These are phyloP conservation scores for Parasteatoda lunata DNA, from an alignment of 2,888 invertebrate species.

Conservation along the genomic window DNA sequence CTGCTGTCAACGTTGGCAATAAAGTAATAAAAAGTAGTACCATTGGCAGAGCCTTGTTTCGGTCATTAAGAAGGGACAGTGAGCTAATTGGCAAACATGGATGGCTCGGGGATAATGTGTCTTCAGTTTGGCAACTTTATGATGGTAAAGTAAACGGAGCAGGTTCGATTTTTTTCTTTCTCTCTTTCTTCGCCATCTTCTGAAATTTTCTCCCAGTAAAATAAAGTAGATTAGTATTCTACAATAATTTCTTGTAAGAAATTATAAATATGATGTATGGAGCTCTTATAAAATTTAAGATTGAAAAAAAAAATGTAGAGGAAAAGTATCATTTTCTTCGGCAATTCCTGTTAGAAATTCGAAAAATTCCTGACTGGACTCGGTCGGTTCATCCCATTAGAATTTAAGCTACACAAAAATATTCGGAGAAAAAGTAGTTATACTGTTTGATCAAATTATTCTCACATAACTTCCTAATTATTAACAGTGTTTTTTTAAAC, in stretches of 20 bases:
- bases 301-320: neutral
- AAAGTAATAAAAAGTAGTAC: conserved; percentile 27
- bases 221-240: neutral
- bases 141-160: conserved; percentile 52
- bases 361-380: no score
- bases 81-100: conserved; percentile 65
- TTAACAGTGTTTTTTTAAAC: no score
- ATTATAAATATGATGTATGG: no score
- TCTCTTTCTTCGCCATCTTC: neutral
- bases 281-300: no score
- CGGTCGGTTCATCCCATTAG: no score
- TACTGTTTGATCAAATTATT: neutral
- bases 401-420: neutral
- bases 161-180: neutral
- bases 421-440: neutral
- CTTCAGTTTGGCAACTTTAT: conserved; percentile 62
- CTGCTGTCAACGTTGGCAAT: conserved; percentile 34
- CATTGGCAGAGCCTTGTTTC: conserved; percentile 23
- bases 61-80: conserved; percentile 41
- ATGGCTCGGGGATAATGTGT: conserved; percentile 39
- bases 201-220: neutral
- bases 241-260: no score
- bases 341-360: neutral
- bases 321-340: neutral
- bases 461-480: neutral